Conservation (phyloP, 30 jellyfish, hydroid and myxozoan genomes). For the Rhopilema esculentum region DNA sequence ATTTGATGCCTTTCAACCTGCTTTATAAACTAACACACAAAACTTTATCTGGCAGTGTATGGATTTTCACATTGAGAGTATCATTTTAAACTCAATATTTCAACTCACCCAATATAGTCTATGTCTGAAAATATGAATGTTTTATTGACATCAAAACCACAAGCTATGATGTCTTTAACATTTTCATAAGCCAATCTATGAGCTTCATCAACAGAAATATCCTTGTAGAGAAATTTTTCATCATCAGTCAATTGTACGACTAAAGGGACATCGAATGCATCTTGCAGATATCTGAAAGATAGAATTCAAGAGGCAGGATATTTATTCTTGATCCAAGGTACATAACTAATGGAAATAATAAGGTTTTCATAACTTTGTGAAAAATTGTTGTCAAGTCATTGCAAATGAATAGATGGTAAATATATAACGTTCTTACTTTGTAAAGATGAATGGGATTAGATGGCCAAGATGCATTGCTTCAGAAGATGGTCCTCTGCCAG, state of each 20-base stretch:
- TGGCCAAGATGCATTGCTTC: constrained; percentile 99
- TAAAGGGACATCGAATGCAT: constrained; percentile 96
- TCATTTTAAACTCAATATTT: not conserved
- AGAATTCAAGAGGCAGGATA: too few relatives aligned
- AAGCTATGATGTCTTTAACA: constrained; percentile 96
- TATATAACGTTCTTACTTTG: constrained; percentile 94
- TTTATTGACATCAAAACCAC: constrained; percentile 97
- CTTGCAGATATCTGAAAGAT: constrained; percentile 92
- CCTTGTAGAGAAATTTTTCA: constrained; percentile 96
- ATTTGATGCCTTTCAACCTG: too few relatives aligned
- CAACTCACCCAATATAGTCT: constrained; percentile 93
- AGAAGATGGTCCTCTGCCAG: constrained; percentile 99
- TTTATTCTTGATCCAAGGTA: too few relatives aligned
- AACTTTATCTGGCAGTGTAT: too few relatives aligned
- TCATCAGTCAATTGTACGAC: constrained; percentile 99
- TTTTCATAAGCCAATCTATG: constrained; percentile 90
- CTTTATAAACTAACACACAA: too few relatives aligned
- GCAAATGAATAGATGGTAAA: too few relatives aligned
- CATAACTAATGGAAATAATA: too few relatives aligned
- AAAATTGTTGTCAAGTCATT: too few relatives aligned
- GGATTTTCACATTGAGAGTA: too few relatives aligned
- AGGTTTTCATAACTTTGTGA: too few relatives aligned
- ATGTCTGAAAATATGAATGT: constrained; percentile 97
- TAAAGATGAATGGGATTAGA: constrained; percentile 92
- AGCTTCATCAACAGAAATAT: constrained; percentile 89